Base-by-base conservation (phyloP, 2,888 invertebrate genomes). In the Cartodere bifasciata region DNA sequence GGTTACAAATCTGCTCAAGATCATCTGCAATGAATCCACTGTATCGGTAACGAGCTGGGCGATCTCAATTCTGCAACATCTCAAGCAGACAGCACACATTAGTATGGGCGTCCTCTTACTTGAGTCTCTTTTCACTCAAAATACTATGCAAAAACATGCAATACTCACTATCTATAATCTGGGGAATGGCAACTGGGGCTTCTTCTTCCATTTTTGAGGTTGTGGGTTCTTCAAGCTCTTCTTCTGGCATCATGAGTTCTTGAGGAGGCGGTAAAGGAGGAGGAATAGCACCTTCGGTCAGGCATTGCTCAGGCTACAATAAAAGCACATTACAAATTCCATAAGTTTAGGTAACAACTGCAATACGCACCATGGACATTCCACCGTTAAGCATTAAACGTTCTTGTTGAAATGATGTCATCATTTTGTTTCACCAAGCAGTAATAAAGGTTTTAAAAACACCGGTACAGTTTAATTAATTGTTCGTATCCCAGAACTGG, bases 61-160 rank as follows among this genome's bases (percentile, higher is more conserved):
- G 55, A 52, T 56, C 55, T 53, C 56, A 52, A 50, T 55, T 60
- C 63, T 63, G 62, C 56, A 63, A 63, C 63, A 63, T 60, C 62
- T 60, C 61, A 63, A 63, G 62, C 62, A 63, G 60, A 63, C 55
- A 58, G 52, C 58, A 54, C 58, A 57, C 53, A 62, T 62, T 62
- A 62, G 60, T 57, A 53, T 49, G 45, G 53, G 49, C 47, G 48
- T 50, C 49, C 47, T n/a, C 44, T 44, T 47, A 49, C 48, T 51
- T 51, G 47, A 31, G 35, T 28, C 23, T 32, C 35, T 38, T 35
- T 27, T 20, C n/a, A 31, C 35, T 35, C 28, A 16, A 10, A 23
- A 16, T 17, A 12, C 22, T 10, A 7, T 23, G 30, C 24, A 38
- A 34, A 35, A 34, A 35, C 22, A 37, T 35, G 32, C 41, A 42